Base-by-base conservation (phyloP, 2,888 invertebrate genomes). In the Drosophila nigritarsus region DNA sequence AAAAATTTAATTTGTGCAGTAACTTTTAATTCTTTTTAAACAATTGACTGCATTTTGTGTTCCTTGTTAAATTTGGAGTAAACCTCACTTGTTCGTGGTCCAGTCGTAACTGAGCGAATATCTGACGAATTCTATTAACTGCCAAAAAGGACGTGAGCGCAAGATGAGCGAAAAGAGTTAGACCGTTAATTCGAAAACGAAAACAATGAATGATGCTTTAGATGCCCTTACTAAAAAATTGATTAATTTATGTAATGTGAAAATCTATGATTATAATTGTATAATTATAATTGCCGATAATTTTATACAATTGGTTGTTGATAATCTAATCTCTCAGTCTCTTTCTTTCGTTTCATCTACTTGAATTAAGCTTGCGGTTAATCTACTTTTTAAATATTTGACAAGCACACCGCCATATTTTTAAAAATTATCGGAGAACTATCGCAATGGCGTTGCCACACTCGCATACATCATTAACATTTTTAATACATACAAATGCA, bases 81-180 rank as follows among this genome's bases (percentile, higher is more conserved):
- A 73, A 73, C 83, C 80, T 71, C n/a, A 50, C 76, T 18, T 55
- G 56, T 59, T 38, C 58, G 68, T 55, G 60, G 67, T 69, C 56
- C 45, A 74, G 56, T 51, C 30, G 65, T 30, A 67, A 84, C 90
- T 84, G 76, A 75, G 65, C 34, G 6, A 29, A 59, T 40, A 30
- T 53, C 36, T 73, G 65, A 30, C 63, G 40, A 65, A 24, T 42
- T 34, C 30, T 24, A 20, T 36, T 40, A 36, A 20, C 38, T 48
- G 62, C 30, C 55, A 65, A 13, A 5, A 1, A 32, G 11, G 18
- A n/a, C 27, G 27, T 6, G 70, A 58, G 48, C 20, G 49, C 9
- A 3, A 2, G 13, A 15, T 2, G 11, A 34, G 60, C 32, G 15
- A 34, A 32, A 36, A 27, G 11, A 24, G 4, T 18, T 30, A 8